Evolutionary conservation across 2,888 invertebrate species (phyloP).

Genomic region (Suillia variegata): DNA sequence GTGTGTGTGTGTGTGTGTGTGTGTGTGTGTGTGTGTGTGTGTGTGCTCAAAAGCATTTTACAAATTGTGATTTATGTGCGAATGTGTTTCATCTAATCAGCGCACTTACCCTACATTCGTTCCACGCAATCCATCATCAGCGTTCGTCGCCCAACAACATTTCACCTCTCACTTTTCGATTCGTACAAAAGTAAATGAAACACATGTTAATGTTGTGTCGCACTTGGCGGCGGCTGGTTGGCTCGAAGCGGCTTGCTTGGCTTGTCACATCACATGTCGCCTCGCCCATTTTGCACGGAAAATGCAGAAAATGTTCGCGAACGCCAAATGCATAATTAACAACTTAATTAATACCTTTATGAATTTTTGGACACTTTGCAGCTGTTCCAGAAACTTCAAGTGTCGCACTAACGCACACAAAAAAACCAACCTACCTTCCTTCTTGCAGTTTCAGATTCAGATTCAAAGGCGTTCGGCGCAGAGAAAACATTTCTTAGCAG

Average conservation of each 20-base stretch:
- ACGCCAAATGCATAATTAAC: conserved; percentile 57
- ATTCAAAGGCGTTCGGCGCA: neutral
- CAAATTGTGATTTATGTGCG: no score
- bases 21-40: no score
- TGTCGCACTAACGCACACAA: conserved; percentile 11
- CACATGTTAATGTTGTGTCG: conserved; percentile 14
- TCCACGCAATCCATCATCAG: conserved; percentile 16
- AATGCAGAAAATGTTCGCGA: conserved; percentile 34
- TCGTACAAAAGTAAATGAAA: conserved; percentile 4
- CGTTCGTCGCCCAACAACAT: neutral
- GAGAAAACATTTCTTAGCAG: neutral
- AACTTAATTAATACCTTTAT: conserved; percentile 57
- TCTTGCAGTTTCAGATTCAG: neutral
- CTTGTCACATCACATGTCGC: conserved; percentile 17
- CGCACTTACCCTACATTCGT: conserved; percentile 1
- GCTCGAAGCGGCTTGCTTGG: neutral
- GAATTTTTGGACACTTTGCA: conserved; percentile 32
- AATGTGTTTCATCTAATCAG: no score
- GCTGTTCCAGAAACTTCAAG: conserved; percentile 42
- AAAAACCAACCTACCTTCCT: no score
- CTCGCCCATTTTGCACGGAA: conserved; percentile 42
- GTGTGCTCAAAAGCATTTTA: no score
- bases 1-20: no score
- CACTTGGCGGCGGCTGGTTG: neutral
- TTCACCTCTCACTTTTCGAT: conserved; percentile 21